A percentile compares a stretch with the other conserved stretches of the same genome.
Evolutionary conservation across 1,140 invertebrate genomes (phyloP).

Genomic region (Brachionus paranguensis): DNA sequence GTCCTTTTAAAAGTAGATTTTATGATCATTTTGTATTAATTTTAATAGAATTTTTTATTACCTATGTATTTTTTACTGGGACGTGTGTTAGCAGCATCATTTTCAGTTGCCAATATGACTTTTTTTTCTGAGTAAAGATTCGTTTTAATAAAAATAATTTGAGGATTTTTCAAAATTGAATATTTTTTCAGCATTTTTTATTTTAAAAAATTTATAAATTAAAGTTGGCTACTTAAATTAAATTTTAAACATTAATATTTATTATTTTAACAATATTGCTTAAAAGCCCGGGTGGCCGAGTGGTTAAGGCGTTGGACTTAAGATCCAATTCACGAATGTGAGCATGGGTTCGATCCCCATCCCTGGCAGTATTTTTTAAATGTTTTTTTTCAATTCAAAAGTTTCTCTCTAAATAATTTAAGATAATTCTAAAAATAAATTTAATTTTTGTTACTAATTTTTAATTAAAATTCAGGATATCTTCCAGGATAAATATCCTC

Average conservation of each 20-base stretch:
- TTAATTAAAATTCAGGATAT: too few species aligned
- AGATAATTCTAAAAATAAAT: background rate
- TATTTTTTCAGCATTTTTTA: background rate
- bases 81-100: background rate
- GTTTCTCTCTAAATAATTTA: background rate
- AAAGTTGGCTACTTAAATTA: too few species aligned
- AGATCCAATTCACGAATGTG: conserved; percentile 39
- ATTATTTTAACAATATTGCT: background rate
- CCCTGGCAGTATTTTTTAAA: conserved; percentile 20
- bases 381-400: background rate
- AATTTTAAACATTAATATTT: background rate
- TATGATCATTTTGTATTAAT: too few species aligned
- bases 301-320: conserved; percentile 39
- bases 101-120: background rate
- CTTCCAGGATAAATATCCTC: too few species aligned
- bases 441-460: too few species aligned
- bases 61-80: background rate
- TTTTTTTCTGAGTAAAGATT: background rate
- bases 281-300: conserved; percentile 24
- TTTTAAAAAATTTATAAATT: background rate
- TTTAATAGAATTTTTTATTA: background rate
- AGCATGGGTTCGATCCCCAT: conserved; percentile 39
- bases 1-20: background rate
- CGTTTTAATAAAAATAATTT: background rate
- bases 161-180: background rate